Evolutionary conservation across 2,888 invertebrate species (phyloP).

Genomic region (Halictus quadricinctus): DNA sequence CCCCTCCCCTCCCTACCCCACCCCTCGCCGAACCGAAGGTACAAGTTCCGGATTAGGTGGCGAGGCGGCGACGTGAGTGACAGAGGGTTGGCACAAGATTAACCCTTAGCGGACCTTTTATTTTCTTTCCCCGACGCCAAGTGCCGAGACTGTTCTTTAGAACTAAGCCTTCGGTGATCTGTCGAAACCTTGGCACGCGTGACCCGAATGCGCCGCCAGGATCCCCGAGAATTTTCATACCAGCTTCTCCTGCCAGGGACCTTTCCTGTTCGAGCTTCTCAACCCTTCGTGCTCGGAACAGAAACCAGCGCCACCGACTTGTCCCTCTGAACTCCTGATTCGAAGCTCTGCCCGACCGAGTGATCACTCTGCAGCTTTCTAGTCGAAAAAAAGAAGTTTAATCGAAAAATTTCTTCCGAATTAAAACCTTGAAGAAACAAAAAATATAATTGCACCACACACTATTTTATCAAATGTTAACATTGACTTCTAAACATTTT

Average conservation of each 20-base stretch:
- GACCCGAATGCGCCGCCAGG: conserved; percentile 68
- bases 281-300: not conserved
- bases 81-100: conserved; percentile 68
- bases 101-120: conserved; percentile 65
- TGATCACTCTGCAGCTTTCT: too few species aligned
- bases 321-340: not conserved
- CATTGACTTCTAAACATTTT: too few species aligned
- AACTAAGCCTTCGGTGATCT: conserved; percentile 70
- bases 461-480: too few species aligned
- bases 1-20: not conserved
- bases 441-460: too few species aligned
- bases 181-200: conserved; percentile 71
- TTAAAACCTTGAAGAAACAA: too few species aligned
- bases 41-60: conserved; percentile 61
- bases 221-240: conserved; percentile 36
- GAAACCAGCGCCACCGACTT: not conserved
- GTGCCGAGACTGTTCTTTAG: conserved; percentile 55
- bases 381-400: too few species aligned
- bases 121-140: conserved; percentile 58
- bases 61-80: conserved; percentile 63
- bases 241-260: not conserved
- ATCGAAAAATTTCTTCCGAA: too few species aligned
- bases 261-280: not conserved
- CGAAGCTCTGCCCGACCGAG: not conserved
- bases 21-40: not conserved